Evolutionary conservation across 2,797 vertebrate genomes (phyloP).

Genomic region (Myotis pilosus): DNA sequence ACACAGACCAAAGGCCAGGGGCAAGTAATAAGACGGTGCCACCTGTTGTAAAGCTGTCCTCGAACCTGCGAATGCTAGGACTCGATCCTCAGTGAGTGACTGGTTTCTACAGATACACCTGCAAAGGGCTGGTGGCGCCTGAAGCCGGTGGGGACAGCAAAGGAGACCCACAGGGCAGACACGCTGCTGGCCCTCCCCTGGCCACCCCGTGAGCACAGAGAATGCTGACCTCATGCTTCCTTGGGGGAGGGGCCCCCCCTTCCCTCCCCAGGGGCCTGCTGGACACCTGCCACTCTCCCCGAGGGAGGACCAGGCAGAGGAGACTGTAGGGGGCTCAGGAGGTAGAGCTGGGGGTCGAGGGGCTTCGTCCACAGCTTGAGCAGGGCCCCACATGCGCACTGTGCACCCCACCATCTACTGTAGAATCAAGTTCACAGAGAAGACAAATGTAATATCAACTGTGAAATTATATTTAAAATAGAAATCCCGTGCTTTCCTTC

Average conservation of each 20-base stretch:
- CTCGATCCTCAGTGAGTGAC: rapidly evolving
- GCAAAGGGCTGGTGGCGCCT: neutral
- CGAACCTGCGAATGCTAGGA: neutral
- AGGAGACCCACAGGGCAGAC: neutral
- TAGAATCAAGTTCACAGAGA: neutral
- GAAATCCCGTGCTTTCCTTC: neutral
- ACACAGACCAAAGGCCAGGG: neutral
- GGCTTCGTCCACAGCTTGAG: neutral
- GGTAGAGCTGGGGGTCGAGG: rapidly evolving
- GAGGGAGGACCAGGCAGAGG: neutral
- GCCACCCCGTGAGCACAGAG: neutral
- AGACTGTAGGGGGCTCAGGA: neutral
- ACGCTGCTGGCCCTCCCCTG: neutral
- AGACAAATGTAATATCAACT: neutral
- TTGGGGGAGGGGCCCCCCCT: too few species aligned
- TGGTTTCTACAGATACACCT: rapidly evolving
- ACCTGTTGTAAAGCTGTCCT: too few species aligned
- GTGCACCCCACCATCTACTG: too few species aligned
- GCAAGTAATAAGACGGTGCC: rapidly evolving
- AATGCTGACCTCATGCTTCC: neutral
- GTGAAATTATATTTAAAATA: neutral
- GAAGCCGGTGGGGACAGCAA: neutral
- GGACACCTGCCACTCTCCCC: neutral
- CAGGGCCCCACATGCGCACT: neutral
- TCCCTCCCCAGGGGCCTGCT: too few species aligned